These are phyloP conservation scores for Papilio elwesi DNA, from an alignment of 2,888 invertebrate species.

Conservation along the genomic window DNA sequence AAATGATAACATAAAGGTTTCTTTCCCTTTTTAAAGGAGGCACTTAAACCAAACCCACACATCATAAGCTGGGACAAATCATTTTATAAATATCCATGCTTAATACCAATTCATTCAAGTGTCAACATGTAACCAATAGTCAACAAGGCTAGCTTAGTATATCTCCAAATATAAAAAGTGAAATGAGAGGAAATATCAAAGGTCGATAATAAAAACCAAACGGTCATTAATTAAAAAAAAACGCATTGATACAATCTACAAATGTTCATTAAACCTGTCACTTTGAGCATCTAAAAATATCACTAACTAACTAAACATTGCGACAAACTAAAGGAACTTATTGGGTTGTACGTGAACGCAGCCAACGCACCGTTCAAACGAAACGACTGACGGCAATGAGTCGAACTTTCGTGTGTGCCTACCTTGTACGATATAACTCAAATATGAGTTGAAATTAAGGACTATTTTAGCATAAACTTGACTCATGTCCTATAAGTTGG, in stretches of 20 bases:
- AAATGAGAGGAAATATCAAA: not conserved
- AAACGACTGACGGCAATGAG: not conserved
- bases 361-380: not conserved
- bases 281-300: slow-evolving; percentile 45
- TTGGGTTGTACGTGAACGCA: slow-evolving; percentile 38
- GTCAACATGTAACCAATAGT: too few relatives aligned
- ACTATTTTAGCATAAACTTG: not conserved
- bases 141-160: too few relatives aligned
- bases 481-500: not conserved
- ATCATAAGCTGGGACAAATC: not conserved
- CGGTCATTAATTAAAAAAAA: not conserved
- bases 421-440: not conserved
- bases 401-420: not conserved
- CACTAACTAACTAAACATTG: slow-evolving; percentile 40
- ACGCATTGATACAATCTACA: not conserved
- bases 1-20: slow-evolving; percentile 50
- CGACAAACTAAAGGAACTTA: slow-evolving; percentile 55
- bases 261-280: slow-evolving; percentile 14
- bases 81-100: too few relatives aligned
- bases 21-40: too few relatives aligned
- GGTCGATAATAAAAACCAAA: not conserved
- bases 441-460: not conserved
- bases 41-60: too few relatives aligned
- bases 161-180: too few relatives aligned
- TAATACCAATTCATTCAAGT: too few relatives aligned